These are phyloP conservation scores for Spodoptera exigua DNA, from an alignment of 2,888 invertebrate genomes.

Conservation along the genomic window DNA sequence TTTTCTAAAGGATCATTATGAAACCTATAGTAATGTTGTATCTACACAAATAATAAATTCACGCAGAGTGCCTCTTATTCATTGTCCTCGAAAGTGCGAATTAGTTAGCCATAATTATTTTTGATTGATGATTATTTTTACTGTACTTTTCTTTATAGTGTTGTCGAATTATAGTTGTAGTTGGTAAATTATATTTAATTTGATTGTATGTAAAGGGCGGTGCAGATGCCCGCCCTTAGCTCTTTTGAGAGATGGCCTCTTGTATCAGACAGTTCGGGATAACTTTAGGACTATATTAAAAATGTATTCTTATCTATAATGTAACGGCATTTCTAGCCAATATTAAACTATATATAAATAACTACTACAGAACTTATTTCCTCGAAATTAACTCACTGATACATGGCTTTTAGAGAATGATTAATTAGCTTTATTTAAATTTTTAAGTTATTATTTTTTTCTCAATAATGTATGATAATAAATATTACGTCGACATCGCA, in stretches of 20 bases:
- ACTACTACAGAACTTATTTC: constrained; percentile 60
- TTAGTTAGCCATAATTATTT: constrained; percentile 86
- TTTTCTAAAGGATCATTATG: constrained; percentile 73
- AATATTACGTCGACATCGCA: constrained; percentile 55
- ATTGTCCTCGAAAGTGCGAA: constrained; percentile 81
- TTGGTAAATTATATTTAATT: constrained; percentile 78
- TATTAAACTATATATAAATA: too few relatives aligned
- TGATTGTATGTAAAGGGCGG: constrained; percentile 59
- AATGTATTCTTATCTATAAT: constrained; percentile 67
- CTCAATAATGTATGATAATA: constrained; percentile 76
- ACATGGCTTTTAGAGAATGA: constrained; percentile 80
- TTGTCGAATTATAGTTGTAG: constrained; percentile 85
- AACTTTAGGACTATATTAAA: constrained; percentile 57
- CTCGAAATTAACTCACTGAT: constrained; percentile 78
- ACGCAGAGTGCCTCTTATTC: constrained; percentile 88
- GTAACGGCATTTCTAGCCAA: constrained; percentile 60
- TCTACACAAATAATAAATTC: constrained; percentile 81
- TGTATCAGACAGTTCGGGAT: constrained; percentile 75
- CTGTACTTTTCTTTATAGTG: constrained; percentile 75
- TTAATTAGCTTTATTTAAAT: constrained; percentile 85
- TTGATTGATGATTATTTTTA: constrained; percentile 80
- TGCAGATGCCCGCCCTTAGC: constrained; percentile 47
- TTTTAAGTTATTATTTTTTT: constrained; percentile 82
- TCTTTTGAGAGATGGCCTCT: constrained; percentile 67
- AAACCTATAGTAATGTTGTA: constrained; percentile 75